Conservation (phyloP, 2,888 invertebrate species). For the Apamea epomidion region DNA sequence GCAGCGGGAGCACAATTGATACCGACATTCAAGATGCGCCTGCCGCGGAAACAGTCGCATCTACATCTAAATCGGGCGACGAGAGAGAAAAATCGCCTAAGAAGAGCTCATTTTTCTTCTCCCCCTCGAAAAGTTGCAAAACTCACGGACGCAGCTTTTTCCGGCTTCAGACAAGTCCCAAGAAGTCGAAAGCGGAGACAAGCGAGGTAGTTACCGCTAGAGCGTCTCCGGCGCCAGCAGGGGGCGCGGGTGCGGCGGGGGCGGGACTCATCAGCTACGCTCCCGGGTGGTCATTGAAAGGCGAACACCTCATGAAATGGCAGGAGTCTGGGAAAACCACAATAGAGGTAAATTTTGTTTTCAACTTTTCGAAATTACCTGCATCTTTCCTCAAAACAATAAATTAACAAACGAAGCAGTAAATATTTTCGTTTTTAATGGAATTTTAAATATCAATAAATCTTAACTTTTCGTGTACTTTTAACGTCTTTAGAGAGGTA, state of each 20-base stretch:
- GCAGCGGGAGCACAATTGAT: constrained; percentile 68
- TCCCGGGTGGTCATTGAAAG: constrained; percentile 91
- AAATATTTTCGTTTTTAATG: constrained; percentile 42
- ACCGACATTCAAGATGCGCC: constrained; percentile 74
- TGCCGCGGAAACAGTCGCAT: constrained; percentile 73
- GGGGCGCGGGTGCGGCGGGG: constrained; percentile 74
- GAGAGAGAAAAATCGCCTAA: constrained; percentile 89
- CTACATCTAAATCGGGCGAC: constrained; percentile 81
- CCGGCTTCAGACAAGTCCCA: constrained; percentile 89
- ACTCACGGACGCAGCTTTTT: constrained; percentile 88
- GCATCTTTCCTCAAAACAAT: constrained; percentile 1
- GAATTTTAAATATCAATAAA: constrained; percentile 50
- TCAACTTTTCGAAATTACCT: not conserved
- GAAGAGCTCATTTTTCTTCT: constrained; percentile 89
- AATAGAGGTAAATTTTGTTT: constrained; percentile 86
- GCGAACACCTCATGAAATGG: constrained; percentile 92
- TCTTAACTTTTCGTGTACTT: constrained; percentile 48
- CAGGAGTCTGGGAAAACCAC: constrained; percentile 91
- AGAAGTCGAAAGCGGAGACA: constrained; percentile 86
- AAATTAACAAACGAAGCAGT: constrained; percentile 16
- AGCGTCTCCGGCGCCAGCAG: constrained; percentile 69
- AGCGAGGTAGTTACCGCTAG: constrained; percentile 71
- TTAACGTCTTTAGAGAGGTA: constrained; percentile 57
- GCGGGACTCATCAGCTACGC: constrained; percentile 90
- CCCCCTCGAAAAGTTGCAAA: constrained; percentile 89